Evolutionary conservation across 92 coral and sea anemone species (phyloP), one percentile per base, ranked within the genome.

Genomic region (Meandrina meandrites): DNA sequence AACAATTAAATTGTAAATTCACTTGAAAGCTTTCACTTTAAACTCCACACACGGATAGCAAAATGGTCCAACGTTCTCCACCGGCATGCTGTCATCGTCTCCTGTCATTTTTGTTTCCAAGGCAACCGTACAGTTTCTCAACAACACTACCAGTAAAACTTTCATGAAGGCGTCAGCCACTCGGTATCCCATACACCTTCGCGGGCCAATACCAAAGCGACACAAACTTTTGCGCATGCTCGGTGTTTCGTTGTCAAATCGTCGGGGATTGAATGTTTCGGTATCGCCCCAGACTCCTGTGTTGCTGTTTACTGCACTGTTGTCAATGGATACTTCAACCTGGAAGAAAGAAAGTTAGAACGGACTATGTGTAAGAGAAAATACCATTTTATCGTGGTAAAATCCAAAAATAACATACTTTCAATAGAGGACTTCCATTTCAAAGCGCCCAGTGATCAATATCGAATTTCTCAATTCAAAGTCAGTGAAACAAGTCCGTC

Each of bases 231-330:
- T 90, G 83, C 95, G 95, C 91, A 92, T 92, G 95, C 24, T 85
- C 72, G 95, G 88, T 57, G 95, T 92, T 85, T 92, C 95, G 88
- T 92, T 51, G 68, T 92, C 93, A 54, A 90, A 92, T 79, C 95
- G 91, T 50, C 87, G 93, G 17, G 95, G 93, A 71, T 92, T 88
- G 87, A 92, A 92, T 32, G 51, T 58, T 36, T 90, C 70, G 32
- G 89, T 58, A 60, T 92, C 88, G 66, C 85, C 90, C 95, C 93
- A 92, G 84, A 92, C 91, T 34, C 15, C 78, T 0, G 89, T 76
- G 91, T 92, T 91, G 75, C 87, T 90, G 81, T 92, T 92, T 4
- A 90, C 89, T 21, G 95, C 95, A 24, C 84, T 90, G 90, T 90
- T 84, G 78, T 90, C 95, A 34, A 92, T 53, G 8, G 95, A 92